Conservation (phyloP, 2,888 invertebrate species). For the Rhamphomyia laevipes region DNA sequence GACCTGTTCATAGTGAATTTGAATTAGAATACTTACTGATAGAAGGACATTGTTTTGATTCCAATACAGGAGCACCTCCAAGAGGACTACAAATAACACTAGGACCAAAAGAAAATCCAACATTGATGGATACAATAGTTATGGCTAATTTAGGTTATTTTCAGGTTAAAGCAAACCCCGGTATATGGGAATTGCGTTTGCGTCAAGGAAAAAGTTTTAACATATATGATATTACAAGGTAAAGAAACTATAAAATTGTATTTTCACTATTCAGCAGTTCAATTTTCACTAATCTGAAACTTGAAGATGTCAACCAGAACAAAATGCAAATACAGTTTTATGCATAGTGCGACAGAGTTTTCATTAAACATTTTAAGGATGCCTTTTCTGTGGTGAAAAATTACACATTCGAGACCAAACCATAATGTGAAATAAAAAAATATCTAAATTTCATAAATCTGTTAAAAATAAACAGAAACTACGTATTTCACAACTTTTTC, state of each 20-base stretch:
- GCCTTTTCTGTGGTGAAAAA: too few species aligned
- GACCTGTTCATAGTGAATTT: slow-evolving; percentile 85
- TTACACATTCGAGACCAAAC: too few species aligned
- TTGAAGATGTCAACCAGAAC: too few species aligned
- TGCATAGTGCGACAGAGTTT: too few species aligned
- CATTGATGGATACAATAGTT: slow-evolving; percentile 92
- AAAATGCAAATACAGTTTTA: too few species aligned
- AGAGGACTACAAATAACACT: slow-evolving; percentile 93
- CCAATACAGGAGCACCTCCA: slow-evolving; percentile 81
- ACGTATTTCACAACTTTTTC: too few species aligned
- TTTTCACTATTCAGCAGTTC: neutral
- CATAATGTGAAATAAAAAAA: too few species aligned
- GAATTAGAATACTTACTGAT: slow-evolving; percentile 88
- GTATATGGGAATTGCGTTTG: slow-evolving; percentile 82
- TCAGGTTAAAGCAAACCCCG: slow-evolving; percentile 95
- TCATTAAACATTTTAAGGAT: too few species aligned
- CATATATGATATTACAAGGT: slow-evolving; percentile 83
- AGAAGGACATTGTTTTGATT: slow-evolving; percentile 94
- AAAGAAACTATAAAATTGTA: slow-evolving; percentile 16
- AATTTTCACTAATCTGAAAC: neutral
- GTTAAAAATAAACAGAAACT: too few species aligned
- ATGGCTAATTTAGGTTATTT: slow-evolving; percentile 99
- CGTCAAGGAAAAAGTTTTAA: slow-evolving; percentile 90
- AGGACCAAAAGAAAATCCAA: slow-evolving; percentile 67
- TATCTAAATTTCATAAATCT: too few species aligned